Evolutionary conservation across 2,888 invertebrate genomes (phyloP), one percentile per base, ranked within the genome.

Genomic region (Clepsis dumicolana): DNA sequence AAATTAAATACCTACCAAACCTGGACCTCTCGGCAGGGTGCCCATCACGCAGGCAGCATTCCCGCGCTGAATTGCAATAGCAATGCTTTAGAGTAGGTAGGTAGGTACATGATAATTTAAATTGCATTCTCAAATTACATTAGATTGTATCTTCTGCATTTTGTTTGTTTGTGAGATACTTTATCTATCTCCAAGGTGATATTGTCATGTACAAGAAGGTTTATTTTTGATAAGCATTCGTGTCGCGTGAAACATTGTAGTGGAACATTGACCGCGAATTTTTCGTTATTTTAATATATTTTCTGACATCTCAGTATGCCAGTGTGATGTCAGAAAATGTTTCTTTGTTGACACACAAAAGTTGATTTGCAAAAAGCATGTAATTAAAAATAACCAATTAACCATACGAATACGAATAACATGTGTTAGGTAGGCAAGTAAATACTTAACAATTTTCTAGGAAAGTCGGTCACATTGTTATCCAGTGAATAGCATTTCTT

Each of bases 181-280:
- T 57, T 67, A 67, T 67, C 67, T 67, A 67, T 67, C 67, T 53
- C 35, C 63, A 68, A 68, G 68, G 68, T 32, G 65, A 48, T 66
- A 38, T n/a, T 18, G 38, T 52, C 18, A 44, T 18, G 67, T 63
- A 63, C 29, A 57, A 25, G 25, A 29, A 38, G 50, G 18, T 44
- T 12, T 62, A 35, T 62, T 68, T 63, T 44, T 52, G 68, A 68
- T 68, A 67, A 48, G 52, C 14, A 18, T 16, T 32, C 8, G 18
- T 60, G 18, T 25, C 24, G 24, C 25, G 18, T 50, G 41, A 56
- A 44, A 21, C 32, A 21, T 25, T 44, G 35, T 56, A 10, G 12
- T 16, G 1, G 32, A 35, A n/a, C 25, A 27, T 18, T 61, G 54
- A 32, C 61, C 35, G 35, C 54, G 48, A 32, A 60, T 56, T 35